Evolutionary conservation across 2,797 vertebrate genomes (phyloP).

Genomic region (Buphagus erythrorhynchus): DNA sequence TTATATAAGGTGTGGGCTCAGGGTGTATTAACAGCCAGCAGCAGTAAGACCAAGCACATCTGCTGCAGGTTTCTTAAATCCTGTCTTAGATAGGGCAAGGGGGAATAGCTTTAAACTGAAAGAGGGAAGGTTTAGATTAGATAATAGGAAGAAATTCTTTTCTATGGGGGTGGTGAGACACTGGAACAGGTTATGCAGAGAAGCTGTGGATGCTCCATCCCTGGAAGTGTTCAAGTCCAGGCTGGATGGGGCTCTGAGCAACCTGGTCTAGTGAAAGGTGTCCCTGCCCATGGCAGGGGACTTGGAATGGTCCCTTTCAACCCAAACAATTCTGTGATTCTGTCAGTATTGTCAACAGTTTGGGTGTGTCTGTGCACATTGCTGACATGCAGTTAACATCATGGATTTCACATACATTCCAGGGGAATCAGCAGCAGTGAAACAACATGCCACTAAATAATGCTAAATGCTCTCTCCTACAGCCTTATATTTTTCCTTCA

Average conservation of each 20-base stretch:
- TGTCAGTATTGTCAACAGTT: neutral
- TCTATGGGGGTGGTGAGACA: rapidly evolving
- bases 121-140: neutral
- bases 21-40: neutral
- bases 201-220: neutral
- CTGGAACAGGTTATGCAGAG: neutral
- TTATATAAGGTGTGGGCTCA: neutral
- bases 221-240: neutral
- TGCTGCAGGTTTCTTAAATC: neutral
- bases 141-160: neutral
- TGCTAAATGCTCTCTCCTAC: neutral
- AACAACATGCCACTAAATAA: neutral
- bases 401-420: rapidly evolving
- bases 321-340: neutral
- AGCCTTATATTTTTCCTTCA: neutral
- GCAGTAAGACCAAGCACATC: neutral
- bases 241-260: neutral
- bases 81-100: neutral
- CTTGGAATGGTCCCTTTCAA: neutral
- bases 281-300: neutral
- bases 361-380: too few species aligned
- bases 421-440: neutral
- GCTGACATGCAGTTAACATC: neutral
- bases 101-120: neutral
- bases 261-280: neutral